These are phyloP conservation scores for Andrena marginata DNA, from an alignment of 2,888 invertebrate genomes.

Conservation along the genomic window DNA sequence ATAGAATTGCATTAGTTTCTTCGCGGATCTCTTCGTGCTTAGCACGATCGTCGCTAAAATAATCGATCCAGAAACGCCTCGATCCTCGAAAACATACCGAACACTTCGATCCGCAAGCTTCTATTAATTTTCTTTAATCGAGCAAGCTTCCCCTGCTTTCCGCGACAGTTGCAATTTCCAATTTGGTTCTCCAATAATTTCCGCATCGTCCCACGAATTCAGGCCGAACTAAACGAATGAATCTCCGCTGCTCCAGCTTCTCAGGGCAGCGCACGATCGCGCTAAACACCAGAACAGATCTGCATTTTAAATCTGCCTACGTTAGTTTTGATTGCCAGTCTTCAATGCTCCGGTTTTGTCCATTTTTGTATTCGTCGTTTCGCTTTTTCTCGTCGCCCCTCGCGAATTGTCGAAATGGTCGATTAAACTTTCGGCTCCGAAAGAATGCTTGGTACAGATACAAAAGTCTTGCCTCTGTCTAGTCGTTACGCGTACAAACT, in stretches of 20 bases:
- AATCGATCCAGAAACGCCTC: background rate
- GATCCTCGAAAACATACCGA: background rate
- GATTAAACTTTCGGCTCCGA: conserved; percentile 58
- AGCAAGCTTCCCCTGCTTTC: background rate
- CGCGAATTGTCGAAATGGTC: conserved; percentile 28
- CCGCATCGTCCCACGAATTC: background rate
- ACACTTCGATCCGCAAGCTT: background rate
- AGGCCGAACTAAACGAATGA: background rate
- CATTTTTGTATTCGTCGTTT: conserved; percentile 41
- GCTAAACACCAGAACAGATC: conserved; percentile 57
- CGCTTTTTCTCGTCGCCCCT: conserved; percentile 40
- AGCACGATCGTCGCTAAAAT: conserved; percentile 48
- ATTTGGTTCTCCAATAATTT: background rate
- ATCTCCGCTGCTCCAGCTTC: background rate
- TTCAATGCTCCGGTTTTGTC: conserved; percentile 75
- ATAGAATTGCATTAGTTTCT: conserved; percentile 54
- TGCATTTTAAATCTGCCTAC: conserved; percentile 57
- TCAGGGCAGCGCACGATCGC: conserved; percentile 38
- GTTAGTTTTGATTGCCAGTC: conserved; percentile 82
- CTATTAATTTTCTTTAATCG: background rate
- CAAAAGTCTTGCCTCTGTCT: conserved; percentile 10
- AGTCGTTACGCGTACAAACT: conserved; percentile 10
- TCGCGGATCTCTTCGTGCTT: conserved; percentile 37
- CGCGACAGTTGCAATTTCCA: background rate
- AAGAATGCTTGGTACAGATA: conserved; percentile 3